Evolutionary conservation across 2,888 invertebrate genomes (phyloP).

Genomic region (Allolobophora icterica): DNA sequence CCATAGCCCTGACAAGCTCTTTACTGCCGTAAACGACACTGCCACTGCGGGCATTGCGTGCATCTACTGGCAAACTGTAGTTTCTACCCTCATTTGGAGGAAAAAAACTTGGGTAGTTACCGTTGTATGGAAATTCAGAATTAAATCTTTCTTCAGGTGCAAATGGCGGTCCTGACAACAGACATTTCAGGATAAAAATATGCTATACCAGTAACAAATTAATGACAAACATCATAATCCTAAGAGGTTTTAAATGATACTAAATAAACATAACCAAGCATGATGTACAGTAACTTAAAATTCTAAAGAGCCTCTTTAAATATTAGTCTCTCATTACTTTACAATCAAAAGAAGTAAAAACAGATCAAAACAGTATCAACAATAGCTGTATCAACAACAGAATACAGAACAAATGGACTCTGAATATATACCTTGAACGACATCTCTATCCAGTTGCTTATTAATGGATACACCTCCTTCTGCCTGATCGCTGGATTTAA

Average conservation of each 20-base stretch:
- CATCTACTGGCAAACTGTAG: slow-evolving; percentile 20
- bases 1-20: background rate
- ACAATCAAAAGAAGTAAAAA: no score
- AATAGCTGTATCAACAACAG: background rate
- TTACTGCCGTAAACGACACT: background rate
- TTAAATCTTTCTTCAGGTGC: background rate
- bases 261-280: background rate
- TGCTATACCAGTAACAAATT: background rate
- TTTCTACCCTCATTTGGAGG: background rate
- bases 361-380: background rate
- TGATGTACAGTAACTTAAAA: background rate
- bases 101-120: background rate
- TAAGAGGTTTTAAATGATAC: background rate
- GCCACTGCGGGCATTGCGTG: background rate
- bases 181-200: background rate
- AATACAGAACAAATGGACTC: background rate
- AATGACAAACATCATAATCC: background rate
- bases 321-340: no score
- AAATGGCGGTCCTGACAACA: background rate
- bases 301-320: background rate
- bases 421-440: background rate
- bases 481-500: background rate
- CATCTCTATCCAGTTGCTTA: background rate
- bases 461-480: background rate
- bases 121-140: background rate